Percentiles rank a stretch among this genome's conserved stretches.
Conservation (phyloP, 1,140 invertebrate genomes). For the Pectinophora gossypiella region DNA sequence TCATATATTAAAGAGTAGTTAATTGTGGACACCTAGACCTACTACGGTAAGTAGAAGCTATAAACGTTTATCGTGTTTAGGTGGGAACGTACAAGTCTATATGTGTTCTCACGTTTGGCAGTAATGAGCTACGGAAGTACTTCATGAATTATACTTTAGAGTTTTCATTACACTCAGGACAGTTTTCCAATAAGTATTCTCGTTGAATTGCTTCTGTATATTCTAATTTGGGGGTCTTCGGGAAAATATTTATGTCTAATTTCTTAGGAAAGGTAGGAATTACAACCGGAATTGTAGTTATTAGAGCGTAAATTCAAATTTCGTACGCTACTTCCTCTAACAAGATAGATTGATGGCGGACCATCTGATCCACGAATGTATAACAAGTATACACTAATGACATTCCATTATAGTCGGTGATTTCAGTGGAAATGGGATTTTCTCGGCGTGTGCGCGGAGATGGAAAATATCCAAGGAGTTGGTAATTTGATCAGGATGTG, state of each 20-base stretch:
- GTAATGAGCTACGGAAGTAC: neutral
- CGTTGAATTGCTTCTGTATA: neutral
- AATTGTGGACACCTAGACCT: slow-evolving; percentile 27
- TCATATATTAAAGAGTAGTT: slow-evolving; percentile 50
- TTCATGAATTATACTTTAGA: no score
- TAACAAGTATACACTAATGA: neutral
- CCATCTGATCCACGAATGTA: neutral
- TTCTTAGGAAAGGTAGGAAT: neutral
- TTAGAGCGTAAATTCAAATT: neutral
- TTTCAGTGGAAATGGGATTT: slow-evolving; percentile 35
- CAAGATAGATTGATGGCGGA: neutral
- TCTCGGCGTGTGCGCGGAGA: slow-evolving; percentile 25
- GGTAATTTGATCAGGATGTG: slow-evolving; percentile 55
- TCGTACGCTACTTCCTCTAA: neutral
- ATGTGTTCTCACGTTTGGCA: neutral
- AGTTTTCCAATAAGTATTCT: neutral
- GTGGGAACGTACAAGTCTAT: neutral
- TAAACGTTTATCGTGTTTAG: slow-evolving; percentile 17
- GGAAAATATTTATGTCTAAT: neutral
- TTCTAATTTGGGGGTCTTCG: neutral
- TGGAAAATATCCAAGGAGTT: slow-evolving; percentile 48
- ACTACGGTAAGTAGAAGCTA: slow-evolving; percentile 10
- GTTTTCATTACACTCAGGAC: no score
- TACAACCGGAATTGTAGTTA: neutral
- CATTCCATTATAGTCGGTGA: slow-evolving; percentile 26